These are phyloP conservation scores for Pedicia rivosa DNA, from an alignment of 2,888 invertebrate species.

Conservation along the genomic window DNA sequence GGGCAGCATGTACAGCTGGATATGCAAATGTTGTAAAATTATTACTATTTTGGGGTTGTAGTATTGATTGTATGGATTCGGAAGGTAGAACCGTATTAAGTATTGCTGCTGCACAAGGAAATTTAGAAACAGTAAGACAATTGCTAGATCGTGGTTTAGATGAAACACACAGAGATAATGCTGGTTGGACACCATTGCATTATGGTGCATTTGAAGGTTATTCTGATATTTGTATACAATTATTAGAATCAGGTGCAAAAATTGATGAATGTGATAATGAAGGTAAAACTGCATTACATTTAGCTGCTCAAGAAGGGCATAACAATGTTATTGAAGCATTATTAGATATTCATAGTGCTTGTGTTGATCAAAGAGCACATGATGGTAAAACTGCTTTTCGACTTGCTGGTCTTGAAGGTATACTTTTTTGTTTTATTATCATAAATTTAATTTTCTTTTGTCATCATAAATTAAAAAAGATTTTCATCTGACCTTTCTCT, in stretches of 20 bases:
- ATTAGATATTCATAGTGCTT: constrained; percentile 57
- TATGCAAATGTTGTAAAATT: constrained; percentile 74
- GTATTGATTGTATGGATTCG: constrained; percentile 85
- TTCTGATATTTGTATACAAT: constrained; percentile 28
- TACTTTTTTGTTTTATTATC: constrained; percentile 1
- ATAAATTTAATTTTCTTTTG: background rate
- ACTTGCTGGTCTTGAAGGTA: constrained; percentile 29
- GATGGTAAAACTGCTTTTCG: constrained; percentile 81
- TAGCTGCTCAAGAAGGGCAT: constrained; percentile 84
- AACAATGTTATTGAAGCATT: constrained; percentile 38
- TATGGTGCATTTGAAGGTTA: constrained; percentile 85
- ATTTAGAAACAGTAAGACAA: constrained; percentile 77
- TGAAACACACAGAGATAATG: constrained; percentile 80
- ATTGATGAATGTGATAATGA: constrained; percentile 84
- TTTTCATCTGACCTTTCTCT: background rate
- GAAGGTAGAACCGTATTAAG: constrained; percentile 84
- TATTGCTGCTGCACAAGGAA: constrained; percentile 71
- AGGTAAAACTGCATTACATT: constrained; percentile 71
- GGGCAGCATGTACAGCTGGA: constrained; percentile 88
- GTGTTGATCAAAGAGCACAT: constrained; percentile 72
- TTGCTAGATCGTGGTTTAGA: constrained; percentile 75
- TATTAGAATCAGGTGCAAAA: constrained; percentile 71
- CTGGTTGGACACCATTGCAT: constrained; percentile 94
- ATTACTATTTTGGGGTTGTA: constrained; percentile 88
- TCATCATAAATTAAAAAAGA: background rate